Conservation (phyloP, 2,888 invertebrate species). For the Buathra laborator region DNA sequence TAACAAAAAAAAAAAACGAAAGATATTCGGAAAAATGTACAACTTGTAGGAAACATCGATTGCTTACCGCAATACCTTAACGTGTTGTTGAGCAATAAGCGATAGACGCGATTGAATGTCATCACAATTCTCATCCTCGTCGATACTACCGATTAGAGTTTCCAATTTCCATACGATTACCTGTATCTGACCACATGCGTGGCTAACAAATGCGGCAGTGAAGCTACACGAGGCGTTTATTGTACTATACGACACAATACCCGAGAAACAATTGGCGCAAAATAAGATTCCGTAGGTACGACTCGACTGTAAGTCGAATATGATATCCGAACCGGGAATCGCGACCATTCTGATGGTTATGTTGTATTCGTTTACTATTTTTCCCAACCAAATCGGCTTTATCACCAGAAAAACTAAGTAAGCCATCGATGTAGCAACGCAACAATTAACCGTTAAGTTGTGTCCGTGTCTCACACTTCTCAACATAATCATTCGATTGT, state of each 20-base stretch:
- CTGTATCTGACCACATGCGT: constrained; percentile 69
- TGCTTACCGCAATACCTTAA: constrained; percentile 5
- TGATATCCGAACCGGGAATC: constrained; percentile 64
- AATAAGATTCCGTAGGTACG: constrained; percentile 71
- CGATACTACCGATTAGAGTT: not conserved
- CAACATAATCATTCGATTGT: constrained; percentile 66
- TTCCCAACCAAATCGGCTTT: constrained; percentile 57
- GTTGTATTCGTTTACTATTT: constrained; percentile 28
- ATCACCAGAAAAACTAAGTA: constrained; percentile 60
- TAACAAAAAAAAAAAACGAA: too few species aligned
- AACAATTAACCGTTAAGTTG: constrained; percentile 64
- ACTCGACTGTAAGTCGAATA: constrained; percentile 65
- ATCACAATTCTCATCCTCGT: not conserved
- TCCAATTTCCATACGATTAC: constrained; percentile 57
- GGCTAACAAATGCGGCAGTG: not conserved
- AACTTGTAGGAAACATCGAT: not conserved
- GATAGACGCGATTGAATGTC: not conserved
- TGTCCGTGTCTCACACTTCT: constrained; percentile 48
- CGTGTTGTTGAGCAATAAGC: constrained; percentile 28
- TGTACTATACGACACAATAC: constrained; percentile 47
- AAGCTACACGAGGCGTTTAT: constrained; percentile 56
- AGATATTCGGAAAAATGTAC: too few species aligned
- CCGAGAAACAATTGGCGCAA: constrained; percentile 57
- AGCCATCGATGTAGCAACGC: constrained; percentile 67
- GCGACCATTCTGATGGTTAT: constrained; percentile 49